Conservation (phyloP, 2,888 invertebrate genomes). For the Epicampocera succincta region DNA sequence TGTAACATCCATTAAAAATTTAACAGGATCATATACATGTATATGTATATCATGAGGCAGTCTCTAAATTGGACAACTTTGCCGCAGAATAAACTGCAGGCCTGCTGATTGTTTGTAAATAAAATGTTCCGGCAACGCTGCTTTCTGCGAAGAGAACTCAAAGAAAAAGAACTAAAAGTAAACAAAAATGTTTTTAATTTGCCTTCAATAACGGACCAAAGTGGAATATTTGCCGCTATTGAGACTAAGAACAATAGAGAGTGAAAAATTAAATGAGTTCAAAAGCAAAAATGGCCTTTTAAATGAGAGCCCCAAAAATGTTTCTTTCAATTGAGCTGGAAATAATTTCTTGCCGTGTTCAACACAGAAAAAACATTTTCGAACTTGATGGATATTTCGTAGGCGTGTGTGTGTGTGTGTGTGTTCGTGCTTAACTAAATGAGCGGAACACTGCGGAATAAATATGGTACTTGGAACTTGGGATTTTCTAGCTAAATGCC, state of each 20-base stretch:
- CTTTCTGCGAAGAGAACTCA: conserved; percentile 4
- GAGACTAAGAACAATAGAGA: not conserved
- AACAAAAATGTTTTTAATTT: conserved; percentile 41
- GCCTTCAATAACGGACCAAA: not conserved
- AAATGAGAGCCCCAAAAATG: not conserved
- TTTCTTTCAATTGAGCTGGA: conserved; percentile 18
- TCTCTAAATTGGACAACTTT: no score
- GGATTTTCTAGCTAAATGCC: conserved; percentile 26
- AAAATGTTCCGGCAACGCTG: not conserved
- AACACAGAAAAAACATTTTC: conserved; percentile 20
- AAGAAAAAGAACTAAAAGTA: conserved; percentile 52
- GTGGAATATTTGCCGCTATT: conserved; percentile 13
- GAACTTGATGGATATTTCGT: not conserved
- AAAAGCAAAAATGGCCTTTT: conserved; percentile 35
- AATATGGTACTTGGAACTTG: not conserved
- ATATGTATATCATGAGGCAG: no score
- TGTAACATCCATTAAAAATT: no score
- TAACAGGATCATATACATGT: no score
- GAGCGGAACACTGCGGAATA: conserved; percentile 40
- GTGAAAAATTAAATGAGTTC: conserved; percentile 5
- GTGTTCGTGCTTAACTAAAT: not conserved
- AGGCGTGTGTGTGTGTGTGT: not conserved
- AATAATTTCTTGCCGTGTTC: conserved; percentile 25
- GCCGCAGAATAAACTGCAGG: no score
- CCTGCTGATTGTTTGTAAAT: no score